A percentile compares a stretch with the other conserved stretches of the same genome.
These are phyloP conservation scores for Tapera naevia DNA, from an alignment of 2,797 vertebrate species.

Conservation along the genomic window DNA sequence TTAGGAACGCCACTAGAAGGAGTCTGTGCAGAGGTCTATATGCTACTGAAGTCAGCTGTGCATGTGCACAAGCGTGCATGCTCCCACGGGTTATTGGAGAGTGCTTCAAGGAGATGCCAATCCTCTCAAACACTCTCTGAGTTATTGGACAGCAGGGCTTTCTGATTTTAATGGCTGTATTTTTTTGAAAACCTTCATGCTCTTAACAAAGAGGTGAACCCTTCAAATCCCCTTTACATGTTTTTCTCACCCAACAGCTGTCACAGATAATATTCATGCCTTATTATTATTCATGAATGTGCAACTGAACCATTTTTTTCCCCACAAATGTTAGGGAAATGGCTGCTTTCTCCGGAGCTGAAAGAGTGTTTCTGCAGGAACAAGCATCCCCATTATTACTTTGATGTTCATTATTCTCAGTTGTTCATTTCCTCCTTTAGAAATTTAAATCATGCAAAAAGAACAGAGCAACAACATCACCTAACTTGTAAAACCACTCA, in stretches of 20 bases:
- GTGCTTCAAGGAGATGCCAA: not conserved
- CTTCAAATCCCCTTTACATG: not conserved
- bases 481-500: not conserved
- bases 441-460: not conserved
- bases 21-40: not conserved
- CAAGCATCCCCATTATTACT: slow-evolving; percentile 31
- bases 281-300: slow-evolving; percentile 27
- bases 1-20: not conserved
- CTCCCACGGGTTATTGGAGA: not conserved
- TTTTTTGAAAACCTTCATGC: not conserved
- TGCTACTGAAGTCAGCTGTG: not conserved
- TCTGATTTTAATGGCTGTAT: not conserved
- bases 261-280: not conserved
- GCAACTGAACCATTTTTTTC: slow-evolving; percentile 7
- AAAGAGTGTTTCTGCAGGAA: slow-evolving; percentile 37
- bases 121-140: fast-evolving
- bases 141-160: not conserved
- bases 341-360: slow-evolving; percentile 30
- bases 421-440: not conserved
- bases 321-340: slow-evolving; percentile 7
- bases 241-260: slow-evolving; percentile 12
- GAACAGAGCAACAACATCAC: not conserved
- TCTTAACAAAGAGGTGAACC: not conserved
- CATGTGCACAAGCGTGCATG: fast-evolving
- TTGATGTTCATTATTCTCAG: slow-evolving; percentile 15